A percentile compares a stretch with the other conserved stretches of the same genome.
Evolutionary conservation across 1,140 invertebrate species (phyloP).

Genomic region (Plectrocnemia conspersa): DNA sequence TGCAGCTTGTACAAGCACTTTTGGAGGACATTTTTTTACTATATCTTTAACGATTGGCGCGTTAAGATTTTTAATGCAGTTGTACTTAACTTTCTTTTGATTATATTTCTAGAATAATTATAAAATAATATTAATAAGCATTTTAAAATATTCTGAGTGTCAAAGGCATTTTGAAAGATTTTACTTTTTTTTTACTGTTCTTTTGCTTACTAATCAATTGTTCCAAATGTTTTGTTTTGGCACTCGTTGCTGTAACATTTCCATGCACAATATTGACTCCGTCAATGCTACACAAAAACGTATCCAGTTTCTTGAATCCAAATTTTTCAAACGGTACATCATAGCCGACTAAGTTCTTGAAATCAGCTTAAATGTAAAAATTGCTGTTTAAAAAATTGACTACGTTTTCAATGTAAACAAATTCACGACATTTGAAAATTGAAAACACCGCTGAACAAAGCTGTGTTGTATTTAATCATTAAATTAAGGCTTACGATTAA

Average conservation of each 20-base stretch:
- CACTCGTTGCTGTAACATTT: constrained; percentile 5
- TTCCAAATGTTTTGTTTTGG: constrained; percentile 14
- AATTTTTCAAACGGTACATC: constrained; percentile 16
- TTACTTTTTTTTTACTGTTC: neutral
- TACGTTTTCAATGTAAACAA: no score
- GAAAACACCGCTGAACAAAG: neutral
- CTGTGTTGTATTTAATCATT: neutral
- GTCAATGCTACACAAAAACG: neutral
- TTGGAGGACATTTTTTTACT: no score
- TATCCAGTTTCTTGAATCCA: neutral
- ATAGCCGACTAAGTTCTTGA: constrained; percentile 17
- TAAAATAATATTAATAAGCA: no score
- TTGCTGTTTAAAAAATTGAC: no score
- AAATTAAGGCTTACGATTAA: constrained; percentile 22
- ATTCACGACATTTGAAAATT: neutral
- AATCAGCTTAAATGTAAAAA: constrained; percentile 17
- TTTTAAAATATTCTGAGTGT: no score
- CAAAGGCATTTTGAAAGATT: no score
- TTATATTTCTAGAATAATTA: no score
- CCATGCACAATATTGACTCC: constrained; percentile 7
- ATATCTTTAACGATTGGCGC: no score
- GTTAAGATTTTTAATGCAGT: no score
- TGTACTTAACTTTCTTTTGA: no score
- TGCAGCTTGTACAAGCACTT: no score
- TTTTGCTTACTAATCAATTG: constrained; percentile 23